These are phyloP conservation scores for Phainopepla nitens DNA, from an alignment of 2,113 vertebrate genomes.

Conservation along the genomic window DNA sequence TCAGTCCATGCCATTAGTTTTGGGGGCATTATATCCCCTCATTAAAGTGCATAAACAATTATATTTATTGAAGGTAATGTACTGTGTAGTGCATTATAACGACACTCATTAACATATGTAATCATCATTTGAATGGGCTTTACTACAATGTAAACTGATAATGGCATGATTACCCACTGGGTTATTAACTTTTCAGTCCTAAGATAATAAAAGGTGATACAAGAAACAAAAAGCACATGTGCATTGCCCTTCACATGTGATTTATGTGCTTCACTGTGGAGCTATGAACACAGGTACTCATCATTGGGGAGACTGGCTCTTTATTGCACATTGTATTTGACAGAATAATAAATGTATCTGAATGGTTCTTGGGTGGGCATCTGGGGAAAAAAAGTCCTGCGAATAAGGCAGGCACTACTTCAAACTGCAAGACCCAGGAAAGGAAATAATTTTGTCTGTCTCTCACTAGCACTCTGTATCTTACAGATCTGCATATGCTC, in stretches of 20 bases:
- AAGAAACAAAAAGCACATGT: slow-evolving; percentile 69
- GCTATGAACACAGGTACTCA: slow-evolving; percentile 54
- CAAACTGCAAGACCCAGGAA: slow-evolving; percentile 43
- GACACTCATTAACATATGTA: slow-evolving; percentile 85
- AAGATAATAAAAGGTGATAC: slow-evolving; percentile 81
- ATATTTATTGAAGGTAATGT: slow-evolving; percentile 90
- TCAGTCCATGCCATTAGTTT: slow-evolving; percentile 83
- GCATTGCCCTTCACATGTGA: slow-evolving; percentile 61
- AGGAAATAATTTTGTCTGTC: slow-evolving; percentile 51
- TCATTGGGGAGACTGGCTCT: slow-evolving; percentile 49
- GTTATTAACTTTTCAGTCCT: slow-evolving; percentile 83
- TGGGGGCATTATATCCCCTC: slow-evolving; percentile 79
- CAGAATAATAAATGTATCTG: slow-evolving; percentile 57
- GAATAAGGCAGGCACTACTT: background rate
- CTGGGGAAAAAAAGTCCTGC: slow-evolving; percentile 25
- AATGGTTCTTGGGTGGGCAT: slow-evolving; percentile 47
- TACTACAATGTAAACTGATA: slow-evolving; percentile 85
- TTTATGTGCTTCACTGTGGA: slow-evolving; percentile 49
- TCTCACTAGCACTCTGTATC: background rate
- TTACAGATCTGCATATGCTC: background rate
- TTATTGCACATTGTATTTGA: slow-evolving; percentile 64
- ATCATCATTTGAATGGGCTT: slow-evolving; percentile 85
- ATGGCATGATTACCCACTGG: slow-evolving; percentile 82
- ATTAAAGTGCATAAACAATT: slow-evolving; percentile 87
- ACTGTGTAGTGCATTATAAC: slow-evolving; percentile 84